Evolutionary conservation across 2,797 vertebrate genomes (phyloP).

Genomic region (Sebastes matsubarae): DNA sequence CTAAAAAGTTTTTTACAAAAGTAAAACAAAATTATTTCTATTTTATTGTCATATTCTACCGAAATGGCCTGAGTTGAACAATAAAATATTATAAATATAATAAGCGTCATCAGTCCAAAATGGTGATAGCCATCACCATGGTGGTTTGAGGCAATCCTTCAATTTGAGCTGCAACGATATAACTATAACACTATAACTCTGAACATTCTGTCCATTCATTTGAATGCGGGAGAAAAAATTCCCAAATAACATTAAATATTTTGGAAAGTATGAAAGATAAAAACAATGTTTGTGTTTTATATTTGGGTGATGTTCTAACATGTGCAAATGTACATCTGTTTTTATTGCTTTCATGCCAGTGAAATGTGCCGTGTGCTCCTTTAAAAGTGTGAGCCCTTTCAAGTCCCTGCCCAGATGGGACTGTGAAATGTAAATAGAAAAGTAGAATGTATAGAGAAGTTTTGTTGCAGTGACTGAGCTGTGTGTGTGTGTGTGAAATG

Average conservation of each 20-base stretch:
- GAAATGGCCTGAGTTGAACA: no score
- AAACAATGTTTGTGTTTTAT: not conserved
- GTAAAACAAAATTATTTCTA: no score
- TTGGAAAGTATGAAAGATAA: not conserved
- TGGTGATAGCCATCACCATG: no score
- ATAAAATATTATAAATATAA: no score
- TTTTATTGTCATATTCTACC: no score
- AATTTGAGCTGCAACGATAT: not conserved
- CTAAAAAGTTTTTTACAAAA: fast-evolving
- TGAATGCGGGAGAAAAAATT: not conserved
- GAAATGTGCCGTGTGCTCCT: constrained; percentile 9
- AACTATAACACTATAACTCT: no score
- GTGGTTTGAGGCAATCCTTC: not conserved
- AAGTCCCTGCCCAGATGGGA: constrained; percentile 4
- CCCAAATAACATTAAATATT: not conserved
- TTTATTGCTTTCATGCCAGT: not conserved
- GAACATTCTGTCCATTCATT: not conserved
- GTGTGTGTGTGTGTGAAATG: constrained; percentile 41
- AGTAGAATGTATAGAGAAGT: constrained; percentile 16
- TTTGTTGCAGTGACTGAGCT: constrained; percentile 28
- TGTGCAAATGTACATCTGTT: constrained; percentile 6
- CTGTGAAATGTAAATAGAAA: constrained; percentile 35
- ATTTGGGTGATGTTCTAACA: not conserved
- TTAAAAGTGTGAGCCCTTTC: constrained; percentile 3
- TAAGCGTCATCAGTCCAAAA: no score